Base-by-base conservation (phyloP, 1,140 invertebrate genomes). In the Listronotus oregonensis region DNA sequence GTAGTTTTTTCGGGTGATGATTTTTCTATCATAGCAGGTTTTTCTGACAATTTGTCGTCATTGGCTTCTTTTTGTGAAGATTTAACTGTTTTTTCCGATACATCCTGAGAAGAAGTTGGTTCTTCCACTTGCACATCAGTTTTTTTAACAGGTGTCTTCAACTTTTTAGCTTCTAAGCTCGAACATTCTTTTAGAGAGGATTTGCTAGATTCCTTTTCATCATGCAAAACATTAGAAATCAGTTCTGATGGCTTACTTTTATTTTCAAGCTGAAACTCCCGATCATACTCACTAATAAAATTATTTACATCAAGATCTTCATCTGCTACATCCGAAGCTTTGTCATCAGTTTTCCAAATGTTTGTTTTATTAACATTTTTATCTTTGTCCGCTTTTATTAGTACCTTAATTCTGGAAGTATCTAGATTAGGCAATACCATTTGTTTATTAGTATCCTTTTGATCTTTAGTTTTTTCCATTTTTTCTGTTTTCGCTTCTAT, bases 211-310 rank as follows among this genome's bases (percentile, higher is more conserved):
- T 18, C 3, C n/a, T 17, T n/a, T n/a, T 21, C 12, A n/a, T 18
- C 11, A 27, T 50, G 6, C 7, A 10, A 31, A 31, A 31, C 11
- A 1, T 3, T 14, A 12, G 10, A 18, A 18, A 18, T 6, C 6
- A 50, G 27, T 27, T 27, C 21, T 27, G 21, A 27, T 31, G 4
- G 0, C 10, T 15, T 12, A 14, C 6, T 39, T 55, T 37, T 34
- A 37, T 55, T 55, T 18, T 55, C 8, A 31, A 14, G 42, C 34
- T 47, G 51, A n/a, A 40, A 56, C 39, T 64, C 63, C 14, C 27
- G 32, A 64, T 64, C 55, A 18, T 66, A 66, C 43, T 66, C 64
- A 31, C 64, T 66, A 18, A 66, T 31, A 52, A 52, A 52, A 10
- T 52, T 11, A 17, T 12, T 12, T 9, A 4, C 18, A 46, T 46